These are phyloP conservation scores for Adelphocoris suturalis DNA, from an alignment of 2,888 invertebrate genomes.

Conservation along the genomic window DNA sequence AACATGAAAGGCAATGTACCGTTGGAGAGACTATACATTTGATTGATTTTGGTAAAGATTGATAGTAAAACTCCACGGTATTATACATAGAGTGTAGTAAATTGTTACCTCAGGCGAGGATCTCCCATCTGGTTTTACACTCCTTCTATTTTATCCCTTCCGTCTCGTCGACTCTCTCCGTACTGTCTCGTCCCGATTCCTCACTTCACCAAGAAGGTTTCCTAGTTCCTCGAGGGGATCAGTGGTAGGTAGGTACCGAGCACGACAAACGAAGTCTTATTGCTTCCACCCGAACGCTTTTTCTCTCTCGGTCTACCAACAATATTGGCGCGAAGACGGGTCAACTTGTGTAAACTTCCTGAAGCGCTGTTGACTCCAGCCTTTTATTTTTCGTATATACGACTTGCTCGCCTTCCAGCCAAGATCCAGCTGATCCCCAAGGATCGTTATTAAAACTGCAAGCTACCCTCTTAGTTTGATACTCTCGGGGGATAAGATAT, in stretches of 20 bases:
- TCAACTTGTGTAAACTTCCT: not conserved
- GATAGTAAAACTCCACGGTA: no score
- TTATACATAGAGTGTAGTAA: not conserved
- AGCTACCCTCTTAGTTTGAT: no score
- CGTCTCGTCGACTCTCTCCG: not conserved
- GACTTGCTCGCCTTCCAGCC: no score
- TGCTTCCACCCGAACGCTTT: slow-evolving; percentile 13
- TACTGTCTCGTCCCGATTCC: not conserved
- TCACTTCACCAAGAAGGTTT: slow-evolving; percentile 1
- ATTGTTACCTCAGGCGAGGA: not conserved
- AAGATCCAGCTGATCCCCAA: no score
- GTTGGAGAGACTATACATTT: no score
- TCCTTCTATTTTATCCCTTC: no score
- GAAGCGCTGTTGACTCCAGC: not conserved
- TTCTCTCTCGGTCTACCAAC: not conserved
- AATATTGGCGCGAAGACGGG: not conserved
- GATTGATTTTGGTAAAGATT: no score
- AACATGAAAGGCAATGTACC: no score
- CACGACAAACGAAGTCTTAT: slow-evolving; percentile 16
- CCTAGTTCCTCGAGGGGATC: not conserved
- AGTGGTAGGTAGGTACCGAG: not conserved
- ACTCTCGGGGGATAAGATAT: no score
- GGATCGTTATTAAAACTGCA: no score
- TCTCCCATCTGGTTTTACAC: not conserved
- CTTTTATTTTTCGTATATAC: no score